A percentile compares a stretch with the other conserved stretches of the same genome.
Conservation (phyloP, 2,888 invertebrate species). For the Cephus spinipes region DNA sequence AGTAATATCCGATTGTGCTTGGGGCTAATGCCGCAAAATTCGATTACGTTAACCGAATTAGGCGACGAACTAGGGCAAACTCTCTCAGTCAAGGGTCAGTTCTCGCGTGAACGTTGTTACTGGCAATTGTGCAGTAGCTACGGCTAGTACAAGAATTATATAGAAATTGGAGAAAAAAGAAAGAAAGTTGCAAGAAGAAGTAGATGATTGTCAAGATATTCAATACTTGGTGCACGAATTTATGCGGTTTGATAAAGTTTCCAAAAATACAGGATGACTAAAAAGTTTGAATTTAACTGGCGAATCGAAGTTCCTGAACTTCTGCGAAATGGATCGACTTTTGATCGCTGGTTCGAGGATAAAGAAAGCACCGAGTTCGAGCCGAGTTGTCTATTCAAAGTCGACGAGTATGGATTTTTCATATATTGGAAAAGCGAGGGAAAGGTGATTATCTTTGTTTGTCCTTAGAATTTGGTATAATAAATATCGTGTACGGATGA, state of each 20-base stretch:
- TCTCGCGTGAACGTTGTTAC: neutral
- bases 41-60: neutral
- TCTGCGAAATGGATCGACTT: conserved; percentile 71
- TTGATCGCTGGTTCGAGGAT: conserved; percentile 78
- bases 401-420: conserved; percentile 76
- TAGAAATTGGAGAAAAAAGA: neutral
- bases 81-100: neutral
- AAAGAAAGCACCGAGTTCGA: conserved; percentile 71
- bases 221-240: neutral
- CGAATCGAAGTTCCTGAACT: conserved; percentile 72
- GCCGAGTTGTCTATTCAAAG: conserved; percentile 71
- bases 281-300: conserved; percentile 79
- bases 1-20: neutral
- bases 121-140: neutral
- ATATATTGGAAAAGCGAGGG: conserved; percentile 76
- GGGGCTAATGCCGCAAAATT: neutral
- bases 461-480: neutral
- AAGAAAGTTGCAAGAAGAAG: neutral
- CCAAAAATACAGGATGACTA: conserved; percentile 68
- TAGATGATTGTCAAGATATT: neutral
- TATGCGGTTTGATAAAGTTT: neutral
- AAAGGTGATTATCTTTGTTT: conserved; percentile 57
- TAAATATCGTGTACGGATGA: neutral
- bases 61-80: neutral
- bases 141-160: neutral